Conservation (phyloP, 2,113 vertebrate genomes). For the Chaenogobius annularis region DNA sequence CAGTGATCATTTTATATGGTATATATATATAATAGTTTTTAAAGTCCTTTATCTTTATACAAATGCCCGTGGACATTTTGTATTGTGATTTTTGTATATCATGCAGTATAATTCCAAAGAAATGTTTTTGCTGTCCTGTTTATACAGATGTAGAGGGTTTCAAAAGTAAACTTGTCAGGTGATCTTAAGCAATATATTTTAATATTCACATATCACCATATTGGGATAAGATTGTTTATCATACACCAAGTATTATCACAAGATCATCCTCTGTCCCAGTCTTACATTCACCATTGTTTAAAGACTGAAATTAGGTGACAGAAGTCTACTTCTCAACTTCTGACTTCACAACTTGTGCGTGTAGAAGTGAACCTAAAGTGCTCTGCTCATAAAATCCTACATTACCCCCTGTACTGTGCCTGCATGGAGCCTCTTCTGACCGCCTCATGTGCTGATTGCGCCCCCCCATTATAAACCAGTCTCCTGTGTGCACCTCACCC, state of each 20-base stretch:
- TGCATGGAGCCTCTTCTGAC: slow-evolving; percentile 18
- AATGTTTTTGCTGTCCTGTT: too few relatives aligned
- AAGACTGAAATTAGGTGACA: neutral
- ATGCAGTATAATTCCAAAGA: too few relatives aligned
- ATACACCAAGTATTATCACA: neutral
- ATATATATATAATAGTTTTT: too few relatives aligned
- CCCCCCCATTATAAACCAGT: slow-evolving; percentile 55
- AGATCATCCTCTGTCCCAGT: neutral
- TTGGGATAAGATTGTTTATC: neutral
- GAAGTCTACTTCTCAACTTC: neutral
- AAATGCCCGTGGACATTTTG: too few relatives aligned
- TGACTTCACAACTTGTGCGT: neutral
- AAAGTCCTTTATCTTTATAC: too few relatives aligned
- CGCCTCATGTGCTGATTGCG: slow-evolving; percentile 33
- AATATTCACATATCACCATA: neutral
- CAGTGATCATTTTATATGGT: too few relatives aligned
- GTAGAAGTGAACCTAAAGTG: neutral
- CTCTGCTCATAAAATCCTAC: slow-evolving; percentile 2
- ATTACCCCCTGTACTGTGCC: slow-evolving; percentile 12
- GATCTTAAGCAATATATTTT: neutral
- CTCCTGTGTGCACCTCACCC: slow-evolving; percentile 63
- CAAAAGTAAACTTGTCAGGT: neutral
- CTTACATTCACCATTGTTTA: neutral
- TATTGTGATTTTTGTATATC: too few relatives aligned
- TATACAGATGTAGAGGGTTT: neutral